Evolutionary conservation across 1,140 invertebrate species (phyloP).

Genomic region (Drosophila rufa): DNA sequence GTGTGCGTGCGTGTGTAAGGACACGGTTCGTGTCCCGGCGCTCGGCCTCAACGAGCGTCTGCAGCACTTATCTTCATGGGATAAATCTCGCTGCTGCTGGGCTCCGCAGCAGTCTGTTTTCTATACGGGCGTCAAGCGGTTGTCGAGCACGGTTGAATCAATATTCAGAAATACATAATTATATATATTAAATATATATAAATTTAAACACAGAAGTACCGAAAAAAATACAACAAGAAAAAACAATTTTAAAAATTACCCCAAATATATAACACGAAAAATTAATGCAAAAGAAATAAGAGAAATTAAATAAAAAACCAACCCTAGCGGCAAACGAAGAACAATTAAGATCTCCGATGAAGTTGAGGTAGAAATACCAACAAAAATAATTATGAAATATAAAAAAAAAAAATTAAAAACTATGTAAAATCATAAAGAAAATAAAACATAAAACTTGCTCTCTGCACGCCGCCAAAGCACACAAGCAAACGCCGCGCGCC

Average conservation of each 20-base stretch:
- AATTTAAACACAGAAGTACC: conserved; percentile 21
- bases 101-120: conserved; percentile 78
- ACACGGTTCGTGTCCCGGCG: conserved; percentile 20
- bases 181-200: conserved; percentile 23
- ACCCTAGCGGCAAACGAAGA: conserved; percentile 17
- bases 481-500: conserved; percentile 31
- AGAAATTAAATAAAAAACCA: neutral
- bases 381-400: neutral
- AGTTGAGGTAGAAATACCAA: conserved; percentile 17
- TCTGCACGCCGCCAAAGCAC: neutral
- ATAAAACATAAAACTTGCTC: neutral
- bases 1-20: conserved; percentile 26
- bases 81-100: conserved; percentile 72
- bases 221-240: conserved; percentile 15
- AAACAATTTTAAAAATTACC: neutral
- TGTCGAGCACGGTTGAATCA: conserved; percentile 70
- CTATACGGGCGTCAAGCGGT: conserved; percentile 82
- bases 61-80: conserved; percentile 71
- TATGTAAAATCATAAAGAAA: conserved; percentile 1
- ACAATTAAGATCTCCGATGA: conserved; percentile 10
- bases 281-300: neutral
- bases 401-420: no score
- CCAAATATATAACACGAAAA: neutral
- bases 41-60: conserved; percentile 25
- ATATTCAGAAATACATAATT: conserved; percentile 7